These are phyloP conservation scores for Drosophila lacertosa DNA, from an alignment of 1,140 invertebrate species.

Conservation along the genomic window DNA sequence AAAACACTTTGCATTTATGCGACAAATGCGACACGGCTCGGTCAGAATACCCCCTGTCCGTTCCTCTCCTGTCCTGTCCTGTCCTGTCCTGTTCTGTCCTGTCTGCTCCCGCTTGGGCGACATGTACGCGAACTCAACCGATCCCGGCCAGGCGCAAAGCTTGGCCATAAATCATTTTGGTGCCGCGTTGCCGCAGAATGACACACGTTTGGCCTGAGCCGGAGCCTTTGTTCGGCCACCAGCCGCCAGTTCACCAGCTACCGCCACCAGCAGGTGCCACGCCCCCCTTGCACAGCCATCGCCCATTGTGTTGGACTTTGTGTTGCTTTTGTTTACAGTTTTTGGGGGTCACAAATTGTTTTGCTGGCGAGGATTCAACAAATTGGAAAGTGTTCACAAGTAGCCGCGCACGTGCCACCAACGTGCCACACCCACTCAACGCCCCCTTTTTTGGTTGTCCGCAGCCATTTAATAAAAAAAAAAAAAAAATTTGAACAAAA, in stretches of 20 bases:
- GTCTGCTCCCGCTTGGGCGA: slow-evolving; percentile 11
- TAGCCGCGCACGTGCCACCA: slow-evolving; percentile 61
- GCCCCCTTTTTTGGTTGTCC: slow-evolving; percentile 26
- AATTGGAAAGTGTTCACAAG: slow-evolving; percentile 78
- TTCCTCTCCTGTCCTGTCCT: slow-evolving; percentile 3
- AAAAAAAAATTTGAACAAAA: slow-evolving; percentile 69
- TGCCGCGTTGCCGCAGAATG: slow-evolving; percentile 77
- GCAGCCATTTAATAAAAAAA: slow-evolving; percentile 72
- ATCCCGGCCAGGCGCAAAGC: slow-evolving; percentile 29
- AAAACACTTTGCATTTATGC: slow-evolving; percentile 64
- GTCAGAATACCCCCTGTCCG: slow-evolving; percentile 16
- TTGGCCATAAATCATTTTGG: slow-evolving; percentile 76
- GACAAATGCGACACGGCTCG: slow-evolving; percentile 58
- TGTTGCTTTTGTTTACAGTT: slow-evolving; percentile 59
- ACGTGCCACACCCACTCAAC: slow-evolving; percentile 5
- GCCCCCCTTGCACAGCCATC: neutral
- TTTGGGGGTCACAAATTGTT: slow-evolving; percentile 75
- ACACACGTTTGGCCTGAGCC: slow-evolving; percentile 65
- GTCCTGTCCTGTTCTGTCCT: slow-evolving; percentile 15
- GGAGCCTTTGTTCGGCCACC: neutral
- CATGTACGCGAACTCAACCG: slow-evolving; percentile 5
- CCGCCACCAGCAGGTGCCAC: slow-evolving; percentile 54
- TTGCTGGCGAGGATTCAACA: slow-evolving; percentile 71
- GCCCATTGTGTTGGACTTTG: too few relatives aligned
- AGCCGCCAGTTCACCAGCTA: neutral